Percentiles rank a stretch among this genome's conserved stretches.
Evolutionary conservation across 2,797 vertebrate species (phyloP).

Genomic region (Chiloscyllium punctatum): DNA sequence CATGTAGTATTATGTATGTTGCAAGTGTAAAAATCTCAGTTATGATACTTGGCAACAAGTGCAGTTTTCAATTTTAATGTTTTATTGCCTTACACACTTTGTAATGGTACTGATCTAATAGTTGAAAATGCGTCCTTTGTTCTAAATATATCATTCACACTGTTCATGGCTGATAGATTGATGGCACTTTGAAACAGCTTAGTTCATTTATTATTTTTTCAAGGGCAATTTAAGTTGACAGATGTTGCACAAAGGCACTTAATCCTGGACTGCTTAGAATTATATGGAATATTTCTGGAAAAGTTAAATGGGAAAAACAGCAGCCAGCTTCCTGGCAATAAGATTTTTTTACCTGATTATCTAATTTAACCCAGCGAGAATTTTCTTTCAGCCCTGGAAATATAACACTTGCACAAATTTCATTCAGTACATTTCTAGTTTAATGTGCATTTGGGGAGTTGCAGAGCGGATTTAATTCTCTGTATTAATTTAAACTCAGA

Average conservation of each 20-base stretch:
- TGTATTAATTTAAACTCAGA: constrained; percentile 9
- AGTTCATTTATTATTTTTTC: constrained; percentile 36
- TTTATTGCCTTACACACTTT: constrained; percentile 21
- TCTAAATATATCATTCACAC: constrained; percentile 31
- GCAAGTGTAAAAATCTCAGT: not conserved
- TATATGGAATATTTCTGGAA: constrained; percentile 7
- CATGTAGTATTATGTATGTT: too few species aligned
- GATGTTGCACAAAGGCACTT: constrained; percentile 28
- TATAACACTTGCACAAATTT: not conserved
- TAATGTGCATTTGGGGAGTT: constrained; percentile 21
- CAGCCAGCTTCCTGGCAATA: not conserved
- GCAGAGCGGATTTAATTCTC: not conserved
- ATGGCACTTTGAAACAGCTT: constrained; percentile 22
- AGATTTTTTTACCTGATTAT: not conserved
- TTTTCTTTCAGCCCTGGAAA: constrained; percentile 6
- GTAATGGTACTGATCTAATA: constrained; percentile 22
- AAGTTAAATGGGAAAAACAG: not conserved
- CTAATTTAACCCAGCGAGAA: not conserved
- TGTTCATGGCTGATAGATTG: constrained; percentile 28
- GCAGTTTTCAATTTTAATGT: not conserved
- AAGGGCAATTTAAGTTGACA: constrained; percentile 36
- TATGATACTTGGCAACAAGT: not conserved
- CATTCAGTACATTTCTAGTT: not conserved
- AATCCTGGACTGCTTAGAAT: not conserved
- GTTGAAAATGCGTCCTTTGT: constrained; percentile 20